phyloP scores from a whole-genome alignment of 2,113 vertebrate genomes.

The Merops nubicus region DNA sequence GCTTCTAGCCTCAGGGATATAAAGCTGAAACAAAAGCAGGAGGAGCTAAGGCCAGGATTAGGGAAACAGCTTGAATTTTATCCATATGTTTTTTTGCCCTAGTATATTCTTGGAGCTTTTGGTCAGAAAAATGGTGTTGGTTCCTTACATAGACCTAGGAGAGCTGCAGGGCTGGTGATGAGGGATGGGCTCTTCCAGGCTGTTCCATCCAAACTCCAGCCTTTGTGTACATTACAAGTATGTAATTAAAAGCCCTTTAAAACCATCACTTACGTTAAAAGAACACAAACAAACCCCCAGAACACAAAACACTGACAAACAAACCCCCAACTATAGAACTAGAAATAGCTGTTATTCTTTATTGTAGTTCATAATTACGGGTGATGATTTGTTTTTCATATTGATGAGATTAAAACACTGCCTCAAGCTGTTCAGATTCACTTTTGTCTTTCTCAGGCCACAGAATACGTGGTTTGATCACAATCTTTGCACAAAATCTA shows the following conservation, averaged over 20 bases:
- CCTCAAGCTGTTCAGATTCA: not conserved
- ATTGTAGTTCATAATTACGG: not conserved
- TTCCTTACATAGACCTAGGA: not conserved
- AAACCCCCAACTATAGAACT: not conserved
- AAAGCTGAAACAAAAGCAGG: not conserved
- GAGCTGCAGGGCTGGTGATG: not conserved
- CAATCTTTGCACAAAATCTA: not conserved
- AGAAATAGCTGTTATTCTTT: not conserved
- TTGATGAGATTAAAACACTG: conserved; percentile 2
- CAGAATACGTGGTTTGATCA: not conserved
- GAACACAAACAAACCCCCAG: not conserved
- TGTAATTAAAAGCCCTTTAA: conserved; percentile 14
- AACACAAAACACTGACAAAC: not conserved
- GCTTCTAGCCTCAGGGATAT: not conserved
- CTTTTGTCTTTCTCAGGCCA: not conserved
- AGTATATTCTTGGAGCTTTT: not conserved
- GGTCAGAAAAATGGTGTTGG: not conserved
- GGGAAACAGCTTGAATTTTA: not conserved
- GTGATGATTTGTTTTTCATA: not conserved
- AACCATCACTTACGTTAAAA: not conserved
- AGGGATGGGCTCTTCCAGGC: not conserved
- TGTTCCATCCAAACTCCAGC: too few species aligned
- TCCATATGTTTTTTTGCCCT: not conserved
- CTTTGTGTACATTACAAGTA: not conserved
- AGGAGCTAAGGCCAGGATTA: not conserved